These are phyloP conservation scores for Neolamprologus cancellatus DNA, from an alignment of 2,113 vertebrate genomes.

Conservation along the genomic window DNA sequence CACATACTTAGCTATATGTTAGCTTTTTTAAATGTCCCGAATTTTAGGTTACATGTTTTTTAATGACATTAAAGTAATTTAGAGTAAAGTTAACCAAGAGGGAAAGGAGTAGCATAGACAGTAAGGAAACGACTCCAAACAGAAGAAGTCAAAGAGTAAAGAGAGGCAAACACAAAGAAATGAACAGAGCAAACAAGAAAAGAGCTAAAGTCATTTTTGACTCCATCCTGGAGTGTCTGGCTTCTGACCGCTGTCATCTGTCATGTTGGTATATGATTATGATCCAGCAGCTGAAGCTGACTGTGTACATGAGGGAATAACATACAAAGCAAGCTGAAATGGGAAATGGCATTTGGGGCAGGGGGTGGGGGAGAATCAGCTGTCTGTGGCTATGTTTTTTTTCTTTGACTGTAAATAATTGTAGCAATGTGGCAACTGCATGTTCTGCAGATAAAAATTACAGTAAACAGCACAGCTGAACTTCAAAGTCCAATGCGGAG, in stretches of 20 bases:
- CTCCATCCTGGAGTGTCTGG: neutral
- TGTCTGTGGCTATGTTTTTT: neutral
- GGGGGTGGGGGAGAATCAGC: neutral
- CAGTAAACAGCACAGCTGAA: slow-evolving; percentile 19
- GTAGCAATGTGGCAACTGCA: neutral
- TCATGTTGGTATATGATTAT: neutral
- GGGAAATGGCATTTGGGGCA: neutral
- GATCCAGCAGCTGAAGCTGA: neutral
- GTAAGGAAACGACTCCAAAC: neutral
- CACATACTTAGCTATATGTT: neutral
- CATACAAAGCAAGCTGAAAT: neutral
- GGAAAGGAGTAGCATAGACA: neutral
- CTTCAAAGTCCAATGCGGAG: slow-evolving; percentile 24
- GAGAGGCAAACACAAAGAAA: neutral
- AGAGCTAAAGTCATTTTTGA: neutral
- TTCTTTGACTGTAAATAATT: slow-evolving; percentile 38
- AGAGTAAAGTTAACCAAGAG: neutral
- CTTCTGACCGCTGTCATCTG: neutral
- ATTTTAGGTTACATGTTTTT: neutral
- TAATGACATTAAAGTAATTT: neutral
- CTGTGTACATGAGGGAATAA: neutral
- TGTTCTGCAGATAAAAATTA: slow-evolving; percentile 40
- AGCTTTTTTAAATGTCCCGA: neutral
- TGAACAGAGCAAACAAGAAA: neutral
- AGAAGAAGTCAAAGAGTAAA: neutral